Base-by-base conservation (phyloP, 2,113 vertebrate species). In the Misgurnus mizolepis region DNA sequence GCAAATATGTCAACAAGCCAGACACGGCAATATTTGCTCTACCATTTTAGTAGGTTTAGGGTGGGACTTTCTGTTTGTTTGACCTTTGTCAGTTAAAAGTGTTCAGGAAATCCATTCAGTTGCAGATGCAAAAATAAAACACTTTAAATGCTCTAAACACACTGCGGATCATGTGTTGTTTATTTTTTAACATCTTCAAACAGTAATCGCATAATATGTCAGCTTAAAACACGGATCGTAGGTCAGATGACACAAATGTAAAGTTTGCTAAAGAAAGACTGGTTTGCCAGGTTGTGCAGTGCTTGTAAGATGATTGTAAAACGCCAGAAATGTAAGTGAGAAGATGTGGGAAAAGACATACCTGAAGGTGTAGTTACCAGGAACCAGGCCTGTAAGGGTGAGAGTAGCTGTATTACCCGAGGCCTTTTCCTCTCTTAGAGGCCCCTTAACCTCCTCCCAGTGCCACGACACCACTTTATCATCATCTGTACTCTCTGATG, bases 361-460 rank as follows among this genome's bases (percentile, higher is more conserved):
- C 97, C 94, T 97, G 93, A 99, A 99, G 0, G 96, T 98, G 92
- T 99, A 99, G 89, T 97, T 98, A 15, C 98, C 98, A 4, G 95
- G 97, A 2, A 99, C 96, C 76, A 99, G 92, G 86, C 91, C 94
- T 84, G 92, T 96, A 79, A 99, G 94, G 0, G 91, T 98, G 89
- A 99, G 90, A 75, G 98, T 91, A 34, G 90, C 80, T 5, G 92
- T 95, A 70, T 96, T 93, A 1, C 93, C 96, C 4, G 95, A 96
- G 67, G 97, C 95, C 86, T 98, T 99, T 80, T 96, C 96, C 85
- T 98, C 97, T 86, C 97, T 87, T 83, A 99, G 89, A 1, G 98
- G 98, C 9, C 98, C 97, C 86, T 97, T 98, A 79, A 98, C 92
- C 71, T 99, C 96, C 71, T 99, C 98, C 98, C 97, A 99, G 85